Base-by-base conservation (phyloP, 2,888 invertebrate species). In the Cerastis rubricosa region DNA sequence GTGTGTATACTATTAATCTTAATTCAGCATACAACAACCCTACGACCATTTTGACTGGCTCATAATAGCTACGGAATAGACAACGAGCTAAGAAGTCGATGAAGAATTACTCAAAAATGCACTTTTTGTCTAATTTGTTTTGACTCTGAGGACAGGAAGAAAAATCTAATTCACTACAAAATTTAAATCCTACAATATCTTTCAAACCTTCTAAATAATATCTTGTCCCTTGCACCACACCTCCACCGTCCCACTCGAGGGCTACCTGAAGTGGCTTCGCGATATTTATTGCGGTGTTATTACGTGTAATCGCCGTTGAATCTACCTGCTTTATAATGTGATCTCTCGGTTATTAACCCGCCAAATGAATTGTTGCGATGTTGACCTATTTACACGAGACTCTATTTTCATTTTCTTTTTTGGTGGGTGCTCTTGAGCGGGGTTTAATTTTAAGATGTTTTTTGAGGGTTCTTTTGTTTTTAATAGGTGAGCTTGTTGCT, bases 201-300 rank as follows among this genome's bases (percentile, higher is more conserved):
- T 65, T 22, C 29, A 17, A 66, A 67, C 1, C 12, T 35, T 22
- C 22, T 29, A 11, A 29, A n/a, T 45, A 7, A n/a, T 35, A 29
- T 71, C 6, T 69, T 40, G 0, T 89, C 7, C 3, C 85, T 89
- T 90, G 82, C 19, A 57, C 89, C 89, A 59, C 65, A n/a, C n/a
- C 7, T 0, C 45, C 67, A 76, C 83, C 74, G 86, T 80, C 77
- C 85, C 79, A 87, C 89, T 88, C 81, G 88, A 87, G 90, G 93
- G 92, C 88, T 91, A 92, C 94, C 94, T 92, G 93, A 91, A 94
- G 94, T 93, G 92, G 93, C 92, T 93, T 89, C 90, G 86, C 88
- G 92, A 94, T 95, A 96, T 96, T 96, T 96, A 96, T 95, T 91
- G 91, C 94, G 86, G 90, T 91, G 93, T 94, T 95, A 95, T 95